Evolutionary conservation across 2,797 vertebrate species (phyloP).

Genomic region (Microctenopoma lineatum): DNA sequence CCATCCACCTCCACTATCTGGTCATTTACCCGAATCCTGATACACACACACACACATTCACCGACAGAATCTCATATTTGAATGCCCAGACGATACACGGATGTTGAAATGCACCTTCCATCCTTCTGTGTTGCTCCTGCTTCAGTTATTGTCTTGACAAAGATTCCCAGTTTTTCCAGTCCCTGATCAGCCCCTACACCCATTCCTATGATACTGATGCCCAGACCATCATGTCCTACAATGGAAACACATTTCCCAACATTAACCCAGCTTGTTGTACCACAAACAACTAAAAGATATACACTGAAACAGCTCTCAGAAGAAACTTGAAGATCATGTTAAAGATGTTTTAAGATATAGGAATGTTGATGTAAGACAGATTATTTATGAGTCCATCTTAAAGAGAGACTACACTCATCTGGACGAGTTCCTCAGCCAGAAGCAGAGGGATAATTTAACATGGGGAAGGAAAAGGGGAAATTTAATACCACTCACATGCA

Average conservation of each 20-base stretch:
- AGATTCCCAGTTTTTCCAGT: conserved; percentile 93
- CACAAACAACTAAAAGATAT: background rate
- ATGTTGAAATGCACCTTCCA: conserved; percentile 81
- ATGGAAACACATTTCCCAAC: background rate
- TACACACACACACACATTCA: background rate
- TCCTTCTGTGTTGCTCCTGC: conserved; percentile 89
- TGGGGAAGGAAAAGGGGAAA: too few relatives aligned
- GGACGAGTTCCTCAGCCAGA: too few relatives aligned
- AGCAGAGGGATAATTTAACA: too few relatives aligned
- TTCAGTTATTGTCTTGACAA: conserved; percentile 92
- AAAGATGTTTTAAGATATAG: background rate
- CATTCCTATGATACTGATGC: conserved; percentile 96
- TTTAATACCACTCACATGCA: too few relatives aligned
- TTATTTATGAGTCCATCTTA: background rate
- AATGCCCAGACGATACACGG: background rate
- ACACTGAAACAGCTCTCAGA: background rate
- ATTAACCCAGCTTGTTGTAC: background rate
- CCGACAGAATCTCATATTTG: background rate
- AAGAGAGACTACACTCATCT: too few relatives aligned
- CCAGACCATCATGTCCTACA: conserved; percentile 89
- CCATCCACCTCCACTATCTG: conserved; percentile 94
- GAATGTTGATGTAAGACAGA: too few relatives aligned
- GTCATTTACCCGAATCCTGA: conserved; percentile 91
- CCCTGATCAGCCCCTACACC: conserved; percentile 94
- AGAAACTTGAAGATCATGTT: background rate